Evolutionary conservation across 2,888 invertebrate genomes (phyloP), one percentile per base, ranked within the genome.

Genomic region (Eristalinus sepulchralis): DNA sequence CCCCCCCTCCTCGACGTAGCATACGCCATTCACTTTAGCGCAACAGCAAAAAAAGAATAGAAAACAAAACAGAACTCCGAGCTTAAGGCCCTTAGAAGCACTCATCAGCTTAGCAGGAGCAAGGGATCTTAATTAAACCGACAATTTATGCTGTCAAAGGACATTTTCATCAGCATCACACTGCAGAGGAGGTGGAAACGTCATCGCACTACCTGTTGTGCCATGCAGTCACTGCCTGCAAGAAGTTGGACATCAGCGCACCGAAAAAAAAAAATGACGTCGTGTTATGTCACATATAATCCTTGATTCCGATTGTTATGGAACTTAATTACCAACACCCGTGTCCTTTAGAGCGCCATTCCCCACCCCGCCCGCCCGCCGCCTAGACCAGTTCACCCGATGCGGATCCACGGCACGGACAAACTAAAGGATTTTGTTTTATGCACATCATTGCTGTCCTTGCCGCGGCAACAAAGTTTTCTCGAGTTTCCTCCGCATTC

Each of bases 111-210:
- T 39, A 62, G 27, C 47, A 20, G 39, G 60, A 55, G 57, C 39
- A 39, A 36, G 63, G 57, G 62, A 53, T 63, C 70, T 79, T 86
- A 83, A 83, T 86, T 83, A 86, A 86, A 86, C 78, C 70, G 70
- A 79, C 82, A 86, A 86, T 81, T 77, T 82, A 82, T 82, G 70
- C 82, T 82, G 82, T 82, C 82, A 82, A 75, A 82, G 76, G 82
- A 76, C 66, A 76, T 82, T 82, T 82, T 66, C 76, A 82, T 82
- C 82, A 76, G 64, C 59, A 62, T 68, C 80, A 70, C 64, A 17
- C 39, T 24, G 31, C 17, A 70, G 53, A 62, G 66, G 59, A 31
- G 53, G 59, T 20, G n/a, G n/a, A n/a, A n/a, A n/a, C n/a, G 64
- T 22, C 20, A 22, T 22, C 33, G 33, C 39, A 31, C 13, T 62